Percentiles rank a stretch among this genome's conserved stretches.
phyloP scores from a whole-genome alignment of 2,113 vertebrate species.

The Sylvilagus bachmani region DNA sequence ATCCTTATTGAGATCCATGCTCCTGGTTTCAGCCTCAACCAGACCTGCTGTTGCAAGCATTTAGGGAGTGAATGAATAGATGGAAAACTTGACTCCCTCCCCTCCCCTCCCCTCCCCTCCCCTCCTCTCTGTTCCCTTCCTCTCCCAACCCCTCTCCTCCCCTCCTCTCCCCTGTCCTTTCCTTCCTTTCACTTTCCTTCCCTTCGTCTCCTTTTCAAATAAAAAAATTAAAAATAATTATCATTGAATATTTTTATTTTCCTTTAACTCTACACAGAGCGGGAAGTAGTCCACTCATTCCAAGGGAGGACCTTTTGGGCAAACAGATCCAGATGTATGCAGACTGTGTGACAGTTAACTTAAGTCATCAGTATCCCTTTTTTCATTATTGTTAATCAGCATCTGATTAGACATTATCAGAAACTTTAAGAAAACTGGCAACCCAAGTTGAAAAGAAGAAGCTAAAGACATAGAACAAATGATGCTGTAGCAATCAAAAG shows the following conservation, averaged over 20 bases:
- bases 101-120: no score
- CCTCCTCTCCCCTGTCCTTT: no score
- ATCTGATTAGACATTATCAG: neutral
- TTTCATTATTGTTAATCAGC: slow-evolving; percentile 6
- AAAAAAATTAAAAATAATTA: no score
- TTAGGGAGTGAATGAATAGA: no score
- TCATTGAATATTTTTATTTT: neutral
- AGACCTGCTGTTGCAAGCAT: no score
- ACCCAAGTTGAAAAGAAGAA: slow-evolving; percentile 6
- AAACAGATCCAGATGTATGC: neutral
- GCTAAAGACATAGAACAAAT: neutral
- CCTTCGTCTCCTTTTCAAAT: no score
- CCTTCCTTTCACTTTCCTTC: no score
- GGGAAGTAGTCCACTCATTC: neutral
- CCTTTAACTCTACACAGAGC: neutral
- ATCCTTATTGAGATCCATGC: no score
- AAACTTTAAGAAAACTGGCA: neutral
- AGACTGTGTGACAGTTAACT: neutral
- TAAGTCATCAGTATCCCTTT: neutral
- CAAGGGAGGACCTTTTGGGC: neutral
- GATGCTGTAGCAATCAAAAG: neutral
- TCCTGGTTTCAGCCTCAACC: no score
- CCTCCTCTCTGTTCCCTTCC: no score
- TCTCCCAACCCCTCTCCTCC: no score
- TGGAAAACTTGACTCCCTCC: no score